phyloP scores from a whole-genome alignment of 2,797 vertebrate species.

The Pseudopleuronectes americanus region DNA sequence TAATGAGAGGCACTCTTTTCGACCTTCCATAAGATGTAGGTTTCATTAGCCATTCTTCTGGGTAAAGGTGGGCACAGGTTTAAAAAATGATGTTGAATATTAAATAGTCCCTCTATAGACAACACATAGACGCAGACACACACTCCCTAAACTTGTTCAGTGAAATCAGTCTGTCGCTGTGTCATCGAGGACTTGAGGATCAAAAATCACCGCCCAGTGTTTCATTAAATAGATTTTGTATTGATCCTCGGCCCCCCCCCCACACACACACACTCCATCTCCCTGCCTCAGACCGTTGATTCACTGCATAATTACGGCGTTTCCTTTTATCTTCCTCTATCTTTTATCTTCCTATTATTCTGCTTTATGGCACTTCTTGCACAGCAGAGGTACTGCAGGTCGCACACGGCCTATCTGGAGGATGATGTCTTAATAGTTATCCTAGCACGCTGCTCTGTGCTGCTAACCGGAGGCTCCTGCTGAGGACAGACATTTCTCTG shows the following conservation, averaged over 20 bases:
- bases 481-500: constrained; percentile 36
- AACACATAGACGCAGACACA: constrained; percentile 17
- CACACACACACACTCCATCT: constrained; percentile 7
- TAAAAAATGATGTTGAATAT: constrained; percentile 67
- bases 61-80: constrained; percentile 60
- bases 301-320: constrained; percentile 46
- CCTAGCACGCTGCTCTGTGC: constrained; percentile 38
- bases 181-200: constrained; percentile 41
- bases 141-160: constrained; percentile 8
- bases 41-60: constrained; percentile 62
- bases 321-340: constrained; percentile 32
- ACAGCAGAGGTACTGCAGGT: constrained; percentile 37
- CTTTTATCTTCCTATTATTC: constrained; percentile 24
- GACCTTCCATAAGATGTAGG: constrained; percentile 54
- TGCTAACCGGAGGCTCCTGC: constrained; percentile 39
- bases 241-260: constrained; percentile 41
- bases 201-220: constrained; percentile 37
- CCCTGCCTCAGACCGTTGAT: constrained; percentile 50
- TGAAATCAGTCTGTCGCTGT: constrained; percentile 38
- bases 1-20: constrained; percentile 62
- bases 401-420: constrained; percentile 14
- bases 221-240: constrained; percentile 53
- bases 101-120: constrained; percentile 45
- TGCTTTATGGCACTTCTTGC: constrained; percentile 43
- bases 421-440: constrained; percentile 55